Evolutionary conservation across 2,113 vertebrate genomes (phyloP).

Genomic region (Lota lota): DNA sequence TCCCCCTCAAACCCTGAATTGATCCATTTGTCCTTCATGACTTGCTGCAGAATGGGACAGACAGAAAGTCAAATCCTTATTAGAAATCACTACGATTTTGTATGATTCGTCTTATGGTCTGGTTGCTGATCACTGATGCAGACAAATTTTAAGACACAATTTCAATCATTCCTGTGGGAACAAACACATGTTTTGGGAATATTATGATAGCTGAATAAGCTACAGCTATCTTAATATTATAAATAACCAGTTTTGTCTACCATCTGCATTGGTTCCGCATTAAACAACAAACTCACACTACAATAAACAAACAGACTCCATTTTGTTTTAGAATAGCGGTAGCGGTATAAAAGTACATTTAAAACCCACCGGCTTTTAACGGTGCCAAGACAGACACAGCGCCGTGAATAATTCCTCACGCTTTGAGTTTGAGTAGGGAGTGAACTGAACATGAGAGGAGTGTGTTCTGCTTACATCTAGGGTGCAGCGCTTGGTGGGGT

Average conservation of each 20-base stretch:
- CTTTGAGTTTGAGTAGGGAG: not conserved
- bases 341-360: too few species aligned
- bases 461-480: slow-evolving; percentile 77
- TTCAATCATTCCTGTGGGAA: too few species aligned
- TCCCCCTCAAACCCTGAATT: slow-evolving; percentile 87
- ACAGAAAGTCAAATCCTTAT: not conserved
- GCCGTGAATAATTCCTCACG: not conserved
- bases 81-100: not conserved
- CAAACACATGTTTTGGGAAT: too few species aligned
- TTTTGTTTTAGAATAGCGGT: too few species aligned
- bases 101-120: not conserved
- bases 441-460: not conserved
- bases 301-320: too few species aligned
- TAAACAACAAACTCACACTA: too few species aligned
- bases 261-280: too few species aligned
- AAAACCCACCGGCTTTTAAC: too few species aligned
- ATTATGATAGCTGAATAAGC: too few species aligned
- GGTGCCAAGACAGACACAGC: not conserved
- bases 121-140: not conserved
- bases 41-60: slow-evolving; percentile 75
- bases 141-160: too few species aligned
- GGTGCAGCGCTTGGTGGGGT: slow-evolving; percentile 90
- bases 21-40: slow-evolving; percentile 98
- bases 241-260: too few species aligned
- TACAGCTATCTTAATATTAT: too few species aligned